Base-by-base conservation (phyloP, 2,888 invertebrate genomes). In the Arctia plantaginis region DNA sequence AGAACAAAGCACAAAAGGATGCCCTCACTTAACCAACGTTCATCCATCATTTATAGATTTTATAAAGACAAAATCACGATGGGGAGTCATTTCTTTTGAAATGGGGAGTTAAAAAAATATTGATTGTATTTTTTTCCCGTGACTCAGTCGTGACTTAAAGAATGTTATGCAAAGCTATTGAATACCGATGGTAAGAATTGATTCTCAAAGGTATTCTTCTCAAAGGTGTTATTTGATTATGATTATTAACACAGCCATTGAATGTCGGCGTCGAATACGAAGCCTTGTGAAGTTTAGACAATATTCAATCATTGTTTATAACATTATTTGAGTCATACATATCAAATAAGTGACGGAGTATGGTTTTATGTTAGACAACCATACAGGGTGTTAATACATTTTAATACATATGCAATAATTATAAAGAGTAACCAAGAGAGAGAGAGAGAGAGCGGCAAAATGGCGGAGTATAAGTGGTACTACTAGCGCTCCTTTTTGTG, bases 1-100 rank as follows among this genome's bases (percentile, higher is more conserved):
- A 78, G 76, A 73, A 75, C 77, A 77, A 75, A 65, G 62, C 71
- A 68, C 47, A 62, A 64, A 70, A 62, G 62, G 62, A 67, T 71
- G 41, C 64, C 30, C 39, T 67, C 67, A 55, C 62, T 71, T 62
- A 33, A 51, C 39, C 20, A 18, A n/a, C 59, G 44, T 66, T 66
- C 67, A 72, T 71, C 44, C 71, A 71, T 71, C 71, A 71, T 47
- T 71, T 71, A 71, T 71, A 71, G 71, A 71, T 69, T 69, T 47
- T 69, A 51, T 55, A n/a, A 55, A 69, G 23, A 69, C 62, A n/a
- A 64, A 44, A 65, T 47, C 30, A 47, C 44, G 55, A 41, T 59
- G 59, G 69, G 55, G 69, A 59, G 23, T 69, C 51, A 59, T 33
- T 33, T 59, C 69, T 62, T 69, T 69, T 41, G 59, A 69, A 71